phyloP scores from a whole-genome alignment of 2,113 vertebrate species.

The Boulengeromyrus knoepffleri region DNA sequence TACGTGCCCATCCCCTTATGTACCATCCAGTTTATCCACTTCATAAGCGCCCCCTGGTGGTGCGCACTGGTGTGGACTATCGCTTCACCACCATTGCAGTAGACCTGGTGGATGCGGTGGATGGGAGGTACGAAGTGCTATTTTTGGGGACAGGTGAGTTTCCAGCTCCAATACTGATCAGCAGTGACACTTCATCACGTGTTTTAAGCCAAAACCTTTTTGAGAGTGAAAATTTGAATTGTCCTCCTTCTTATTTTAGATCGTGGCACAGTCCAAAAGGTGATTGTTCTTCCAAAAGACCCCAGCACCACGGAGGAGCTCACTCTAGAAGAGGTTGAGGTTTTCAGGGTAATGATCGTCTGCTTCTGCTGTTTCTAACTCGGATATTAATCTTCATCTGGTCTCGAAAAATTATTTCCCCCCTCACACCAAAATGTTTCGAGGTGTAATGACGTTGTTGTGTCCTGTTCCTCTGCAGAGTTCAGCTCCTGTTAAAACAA shows the following conservation, averaged over 20 bases:
- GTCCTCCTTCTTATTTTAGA: constrained; percentile 43
- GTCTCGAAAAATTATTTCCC: background rate
- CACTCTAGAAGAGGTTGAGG: constrained; percentile 71
- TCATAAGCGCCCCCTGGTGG: constrained; percentile 71
- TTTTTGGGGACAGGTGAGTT: constrained; percentile 71
- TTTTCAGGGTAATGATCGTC: constrained; percentile 60
- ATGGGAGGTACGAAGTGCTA: constrained; percentile 72
- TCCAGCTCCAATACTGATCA: background rate
- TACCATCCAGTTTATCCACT: constrained; percentile 68
- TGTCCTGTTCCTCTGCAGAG: constrained; percentile 43
- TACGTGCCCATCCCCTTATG: constrained; percentile 73
- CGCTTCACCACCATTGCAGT: constrained; percentile 70
- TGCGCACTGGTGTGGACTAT: constrained; percentile 68
- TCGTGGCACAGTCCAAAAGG: constrained; percentile 71
- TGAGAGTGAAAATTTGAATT: background rate
- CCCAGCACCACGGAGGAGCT: constrained; percentile 65
- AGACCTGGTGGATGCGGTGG: constrained; percentile 71
- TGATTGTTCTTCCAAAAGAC: constrained; percentile 70
- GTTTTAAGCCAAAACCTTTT: background rate
- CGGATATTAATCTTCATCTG: background rate
- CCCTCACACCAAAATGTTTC: background rate
- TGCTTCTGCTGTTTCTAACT: background rate
- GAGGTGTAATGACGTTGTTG: background rate
- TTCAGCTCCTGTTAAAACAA: constrained; percentile 64
- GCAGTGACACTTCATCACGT: background rate